phyloP scores from a whole-genome alignment of 2,113 vertebrate genomes.

The Oreotrochilus melanogaster region DNA sequence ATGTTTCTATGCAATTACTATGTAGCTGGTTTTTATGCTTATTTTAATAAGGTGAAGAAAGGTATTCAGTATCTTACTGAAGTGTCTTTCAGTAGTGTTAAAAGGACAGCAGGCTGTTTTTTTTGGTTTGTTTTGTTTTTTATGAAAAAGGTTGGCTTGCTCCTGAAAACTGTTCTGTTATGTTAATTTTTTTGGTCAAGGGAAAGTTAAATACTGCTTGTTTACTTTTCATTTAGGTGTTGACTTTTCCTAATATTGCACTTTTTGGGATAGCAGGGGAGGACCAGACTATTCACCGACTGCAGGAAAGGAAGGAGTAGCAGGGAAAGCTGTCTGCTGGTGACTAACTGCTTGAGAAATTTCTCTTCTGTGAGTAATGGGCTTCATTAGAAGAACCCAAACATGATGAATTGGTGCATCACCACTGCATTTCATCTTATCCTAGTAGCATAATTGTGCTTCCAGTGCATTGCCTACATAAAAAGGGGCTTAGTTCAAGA shows the following conservation, averaged over 20 bases:
- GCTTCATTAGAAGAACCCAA: conserved; percentile 52
- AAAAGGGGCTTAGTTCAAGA: not conserved
- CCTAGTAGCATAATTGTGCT: conserved; percentile 16
- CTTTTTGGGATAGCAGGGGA: conserved; percentile 36
- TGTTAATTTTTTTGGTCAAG: not conserved
- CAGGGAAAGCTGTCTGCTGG: conserved; percentile 37
- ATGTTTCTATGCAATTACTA: conserved; percentile 66
- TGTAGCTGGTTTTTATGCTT: conserved; percentile 41
- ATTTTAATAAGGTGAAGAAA: conserved; percentile 54
- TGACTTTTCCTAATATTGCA: conserved; percentile 53
- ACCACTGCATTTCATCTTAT: conserved; percentile 12
- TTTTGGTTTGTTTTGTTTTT: not conserved
- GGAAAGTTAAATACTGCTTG: conserved; percentile 40
- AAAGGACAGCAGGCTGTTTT: conserved; percentile 44
- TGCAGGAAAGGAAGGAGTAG: not conserved
- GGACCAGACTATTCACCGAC: not conserved
- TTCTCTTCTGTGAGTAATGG: conserved; percentile 57
- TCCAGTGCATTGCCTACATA: not conserved
- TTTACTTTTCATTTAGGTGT: conserved; percentile 45
- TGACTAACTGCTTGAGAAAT: conserved; percentile 23
- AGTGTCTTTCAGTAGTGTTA: conserved; percentile 14
- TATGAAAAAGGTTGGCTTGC: conserved; percentile 14
- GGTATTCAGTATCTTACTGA: not conserved
- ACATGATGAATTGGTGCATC: conserved; percentile 40
- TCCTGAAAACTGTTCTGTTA: not conserved